Base-by-base conservation (phyloP, 2,888 invertebrate species). In the Hirudinaria manillensis region DNA sequence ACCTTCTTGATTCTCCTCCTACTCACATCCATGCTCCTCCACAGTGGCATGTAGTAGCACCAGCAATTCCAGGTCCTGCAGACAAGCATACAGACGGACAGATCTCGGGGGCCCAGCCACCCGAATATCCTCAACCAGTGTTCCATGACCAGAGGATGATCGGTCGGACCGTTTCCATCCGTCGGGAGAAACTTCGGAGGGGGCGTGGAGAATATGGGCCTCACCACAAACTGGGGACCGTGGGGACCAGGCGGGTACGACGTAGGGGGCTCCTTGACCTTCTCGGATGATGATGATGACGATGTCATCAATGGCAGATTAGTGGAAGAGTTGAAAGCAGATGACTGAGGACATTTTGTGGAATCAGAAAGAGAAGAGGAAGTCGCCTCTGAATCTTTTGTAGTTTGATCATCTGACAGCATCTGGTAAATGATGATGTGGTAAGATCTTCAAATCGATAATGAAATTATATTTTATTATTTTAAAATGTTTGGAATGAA, bases 51-150 rank as follows among this genome's bases (percentile, higher is more conserved):
- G 83, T 93, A 92, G 82, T 93, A 89, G 83, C 90, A 91, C 83
- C 91, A 91, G 78, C 91, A 90, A 0, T 93, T 91, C 94, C 95
- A 96, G 0, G 90, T 89, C 84, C 92, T 92, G 86, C 94, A 95
- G 34, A 95, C 94, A 78, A 90, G 88, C 81, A 87, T 83, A 24
- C 68, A 70, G 2, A 82, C 80, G 89, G 91, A 85, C 89, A 94
- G 76, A 87, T 87, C 86, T 7, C 78, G 78, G 24, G 82, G 81
- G 24, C 82, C 78, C 72, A 88, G 81, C 76, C 81, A 84, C 29
- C 81, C 79, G 79, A 88, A 87, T 29, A 88, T 84, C 21, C 82
- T 81, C 70, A 85, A 80, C 85, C 87, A 86, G 10, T 84, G 78
- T 55, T 81, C 80, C 51, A 82, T 78, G 51, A 84, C 81, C 36